These are phyloP conservation scores for Benthosema pterotum DNA, from an alignment of 2,797 vertebrate species.

Conservation along the genomic window DNA sequence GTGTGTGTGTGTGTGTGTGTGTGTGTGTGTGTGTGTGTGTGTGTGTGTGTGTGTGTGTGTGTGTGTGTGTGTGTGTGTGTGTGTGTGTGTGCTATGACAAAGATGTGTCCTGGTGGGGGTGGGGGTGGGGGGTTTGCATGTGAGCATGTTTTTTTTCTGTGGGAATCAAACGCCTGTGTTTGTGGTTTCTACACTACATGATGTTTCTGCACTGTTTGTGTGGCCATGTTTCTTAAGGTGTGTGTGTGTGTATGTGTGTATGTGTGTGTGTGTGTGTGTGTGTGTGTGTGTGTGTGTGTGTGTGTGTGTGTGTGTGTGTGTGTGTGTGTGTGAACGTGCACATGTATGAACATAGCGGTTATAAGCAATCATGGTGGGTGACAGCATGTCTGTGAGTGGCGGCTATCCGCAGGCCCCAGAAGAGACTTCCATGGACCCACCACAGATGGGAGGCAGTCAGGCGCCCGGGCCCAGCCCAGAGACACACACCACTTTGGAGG, in stretches of 20 bases:
- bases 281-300: slow-evolving; percentile 1
- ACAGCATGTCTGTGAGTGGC: slow-evolving; percentile 36
- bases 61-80: not conserved
- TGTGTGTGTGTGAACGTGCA: not conserved
- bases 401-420: slow-evolving; percentile 38
- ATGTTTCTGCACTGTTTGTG: not conserved
- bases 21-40: slow-evolving; percentile 6
- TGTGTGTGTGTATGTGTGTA: not conserved
- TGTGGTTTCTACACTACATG: not conserved
- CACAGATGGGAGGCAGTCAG: slow-evolving; percentile 34
- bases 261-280: not conserved
- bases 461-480: slow-evolving; percentile 35
- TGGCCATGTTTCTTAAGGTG: not conserved
- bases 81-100: not conserved
- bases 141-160: slow-evolving; percentile 1
- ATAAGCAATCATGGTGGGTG: slow-evolving; percentile 13
- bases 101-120: not conserved
- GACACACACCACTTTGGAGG: slow-evolving; percentile 14
- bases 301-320: not conserved
- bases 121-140: not conserved
- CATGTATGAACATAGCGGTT: not conserved
- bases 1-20: not conserved
- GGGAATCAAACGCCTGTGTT: not conserved
- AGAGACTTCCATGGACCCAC: slow-evolving; percentile 32
- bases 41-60: not conserved